Evolutionary conservation across 2,113 vertebrate genomes (phyloP).

Genomic region (Albula goreensis): DNA sequence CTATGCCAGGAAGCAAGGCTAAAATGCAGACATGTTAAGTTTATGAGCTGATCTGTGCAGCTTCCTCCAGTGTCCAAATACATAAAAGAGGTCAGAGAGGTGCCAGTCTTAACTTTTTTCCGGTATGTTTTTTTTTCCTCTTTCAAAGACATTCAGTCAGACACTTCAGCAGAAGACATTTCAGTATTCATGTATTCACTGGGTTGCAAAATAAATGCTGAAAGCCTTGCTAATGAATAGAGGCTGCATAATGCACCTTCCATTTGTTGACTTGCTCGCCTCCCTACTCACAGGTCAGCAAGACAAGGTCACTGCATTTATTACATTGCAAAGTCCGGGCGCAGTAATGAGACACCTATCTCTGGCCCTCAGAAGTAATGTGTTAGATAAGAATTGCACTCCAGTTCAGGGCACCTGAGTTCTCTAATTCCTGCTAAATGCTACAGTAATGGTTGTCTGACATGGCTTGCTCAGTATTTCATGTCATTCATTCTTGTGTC

Average conservation of each 20-base stretch:
- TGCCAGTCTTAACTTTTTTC: background rate
- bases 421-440: background rate
- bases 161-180: constrained; percentile 28
- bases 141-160: constrained; percentile 16
- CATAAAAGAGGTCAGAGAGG: background rate
- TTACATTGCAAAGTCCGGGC: constrained; percentile 18
- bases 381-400: background rate
- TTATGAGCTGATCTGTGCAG: background rate
- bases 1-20: background rate
- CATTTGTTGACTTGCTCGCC: constrained; percentile 37
- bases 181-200: constrained; percentile 47
- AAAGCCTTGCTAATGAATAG: constrained; percentile 45
- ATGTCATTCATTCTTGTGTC: background rate
- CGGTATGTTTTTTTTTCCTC: background rate
- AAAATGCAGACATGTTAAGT: background rate
- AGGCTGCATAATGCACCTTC: constrained; percentile 35
- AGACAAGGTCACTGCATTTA: constrained; percentile 42
- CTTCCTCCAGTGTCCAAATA: background rate
- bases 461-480: background rate
- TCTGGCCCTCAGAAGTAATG: constrained; percentile 4
- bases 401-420: background rate
- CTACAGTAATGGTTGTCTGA: background rate
- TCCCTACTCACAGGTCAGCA: constrained; percentile 21
- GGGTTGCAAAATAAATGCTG: constrained; percentile 25
- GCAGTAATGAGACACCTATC: constrained; percentile 11